Evolutionary conservation across 2,888 invertebrate species (phyloP).

Genomic region (Rotaria macrura): DNA sequence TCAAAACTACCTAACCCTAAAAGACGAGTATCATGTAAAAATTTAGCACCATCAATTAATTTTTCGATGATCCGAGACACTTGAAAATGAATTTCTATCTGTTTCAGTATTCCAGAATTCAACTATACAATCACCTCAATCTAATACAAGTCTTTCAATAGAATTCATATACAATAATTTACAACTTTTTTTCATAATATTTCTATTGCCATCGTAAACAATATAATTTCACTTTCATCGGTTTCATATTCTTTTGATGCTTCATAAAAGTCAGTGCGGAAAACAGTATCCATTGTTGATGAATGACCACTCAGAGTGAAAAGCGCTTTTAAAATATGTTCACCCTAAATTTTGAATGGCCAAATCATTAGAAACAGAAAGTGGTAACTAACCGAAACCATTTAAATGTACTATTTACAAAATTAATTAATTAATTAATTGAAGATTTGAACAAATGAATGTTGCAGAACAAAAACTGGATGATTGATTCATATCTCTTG

Average conservation of each 20-base stretch:
- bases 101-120: slow-evolving; percentile 77
- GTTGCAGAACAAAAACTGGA: too few relatives aligned
- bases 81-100: slow-evolving; percentile 64
- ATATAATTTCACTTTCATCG: background rate
- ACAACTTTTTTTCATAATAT: slow-evolving; percentile 36
- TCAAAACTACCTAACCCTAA: slow-evolving; percentile 97
- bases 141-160: slow-evolving; percentile 69
- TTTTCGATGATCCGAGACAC: slow-evolving; percentile 97
- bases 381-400: slow-evolving; percentile 53
- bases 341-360: slow-evolving; percentile 92
- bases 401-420: slow-evolving; percentile 86
- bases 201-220: slow-evolving; percentile 21
- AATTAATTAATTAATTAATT: slow-evolving; percentile 82
- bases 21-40: slow-evolving; percentile 82
- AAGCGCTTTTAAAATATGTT: slow-evolving; percentile 61
- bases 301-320: slow-evolving; percentile 67
- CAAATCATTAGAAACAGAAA: slow-evolving; percentile 83
- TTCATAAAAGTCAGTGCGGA: slow-evolving; percentile 81
- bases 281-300: slow-evolving; percentile 83
- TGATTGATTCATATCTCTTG: too few relatives aligned
- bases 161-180: background rate
- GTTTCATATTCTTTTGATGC: slow-evolving; percentile 54
- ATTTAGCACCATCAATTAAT: slow-evolving; percentile 95
- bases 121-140: slow-evolving; percentile 93
- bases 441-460: too few relatives aligned